Evolutionary conservation across 2,888 invertebrate species (phyloP).

Genomic region (Megastigmus dorsalis): DNA sequence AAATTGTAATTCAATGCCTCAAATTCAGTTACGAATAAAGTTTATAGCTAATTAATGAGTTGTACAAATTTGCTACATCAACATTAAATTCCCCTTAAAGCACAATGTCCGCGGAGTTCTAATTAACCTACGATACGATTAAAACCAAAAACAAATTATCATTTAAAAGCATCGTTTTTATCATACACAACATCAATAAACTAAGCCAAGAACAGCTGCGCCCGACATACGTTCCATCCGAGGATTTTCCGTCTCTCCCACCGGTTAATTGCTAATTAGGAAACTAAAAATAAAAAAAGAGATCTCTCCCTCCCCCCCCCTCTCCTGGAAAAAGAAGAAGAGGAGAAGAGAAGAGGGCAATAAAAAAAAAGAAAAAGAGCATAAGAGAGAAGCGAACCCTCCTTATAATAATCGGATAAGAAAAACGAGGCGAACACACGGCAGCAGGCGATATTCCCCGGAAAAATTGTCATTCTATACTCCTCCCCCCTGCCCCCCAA

Average conservation of each 20-base stretch:
- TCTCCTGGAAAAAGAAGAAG: conserved; percentile 27
- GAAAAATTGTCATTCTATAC: conserved; percentile 50
- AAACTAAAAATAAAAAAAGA: conserved; percentile 19
- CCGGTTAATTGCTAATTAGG: conserved; percentile 47
- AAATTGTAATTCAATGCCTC: no score
- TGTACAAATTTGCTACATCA: no score
- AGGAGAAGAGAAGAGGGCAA: neutral
- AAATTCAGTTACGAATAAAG: no score
- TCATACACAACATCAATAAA: conserved; percentile 40
- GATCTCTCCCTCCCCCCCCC: no score
- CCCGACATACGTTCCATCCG: neutral
- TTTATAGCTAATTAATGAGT: no score
- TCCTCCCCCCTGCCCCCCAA: neutral
- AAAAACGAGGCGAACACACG: neutral
- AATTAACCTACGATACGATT: no score
- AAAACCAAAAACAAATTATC: no score
- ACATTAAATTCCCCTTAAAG: no score
- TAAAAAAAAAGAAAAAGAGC: conserved; percentile 20
- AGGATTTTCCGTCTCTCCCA: neutral
- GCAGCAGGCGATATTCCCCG: conserved; percentile 38
- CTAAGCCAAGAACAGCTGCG: conserved; percentile 3
- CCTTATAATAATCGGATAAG: conserved; percentile 40
- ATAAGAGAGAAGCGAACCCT: conserved; percentile 3
- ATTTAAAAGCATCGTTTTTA: conserved; percentile 14
- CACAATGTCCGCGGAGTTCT: no score